Base-by-base conservation (phyloP, 2,113 vertebrate genomes). In the Sinocyclocheilus anophthalmus region DNA sequence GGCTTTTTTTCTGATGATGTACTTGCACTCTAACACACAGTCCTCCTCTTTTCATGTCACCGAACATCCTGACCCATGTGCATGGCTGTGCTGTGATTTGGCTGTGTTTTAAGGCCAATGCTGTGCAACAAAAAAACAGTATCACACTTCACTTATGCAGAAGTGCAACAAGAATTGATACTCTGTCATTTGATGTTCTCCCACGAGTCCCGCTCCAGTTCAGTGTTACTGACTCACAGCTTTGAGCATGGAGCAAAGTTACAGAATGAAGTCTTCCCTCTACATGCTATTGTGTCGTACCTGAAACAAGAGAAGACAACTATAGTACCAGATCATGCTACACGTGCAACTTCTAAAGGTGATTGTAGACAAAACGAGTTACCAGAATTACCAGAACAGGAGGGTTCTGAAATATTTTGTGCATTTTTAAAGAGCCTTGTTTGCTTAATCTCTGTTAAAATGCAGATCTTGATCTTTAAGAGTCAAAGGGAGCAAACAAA, bases 381-480 rank as follows among this genome's bases (percentile, higher is more conserved):
- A 33, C 53, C 26, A 59, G 3, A 18, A 37, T 33, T 18, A 16
- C 11, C 45, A 76, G n/a, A 76, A 50, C 73, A 3, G 70, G 22
- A 53, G 2, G 24, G 42, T 61, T 63, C 20, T 3, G 8, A 80
- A 24, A 22, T 10, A 16, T 81, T 5, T 50, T 10, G 16, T 50
- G 14, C 1, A 1, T 20, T 48, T 81, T 81, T 81, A 48, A 24
- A 12, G 33, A 42, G 80, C 9, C 3, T 30, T 55, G n/a, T 67
- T 67, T 69, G 39, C 80, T 50, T 69, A 14, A 48, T 10, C 72
- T 67, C 59, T 26, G 42, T 53, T 65, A n/a, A 67, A 65, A 85
- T 78, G 83, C 75, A 76, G 42, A 67, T 69, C 59, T 67, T 76
- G 75, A 50, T 85, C 59, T 78, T 63, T 85, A 78, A 75, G n/a